Conservation (phyloP, 2,113 vertebrate species). For the Trogon surrucura region DNA sequence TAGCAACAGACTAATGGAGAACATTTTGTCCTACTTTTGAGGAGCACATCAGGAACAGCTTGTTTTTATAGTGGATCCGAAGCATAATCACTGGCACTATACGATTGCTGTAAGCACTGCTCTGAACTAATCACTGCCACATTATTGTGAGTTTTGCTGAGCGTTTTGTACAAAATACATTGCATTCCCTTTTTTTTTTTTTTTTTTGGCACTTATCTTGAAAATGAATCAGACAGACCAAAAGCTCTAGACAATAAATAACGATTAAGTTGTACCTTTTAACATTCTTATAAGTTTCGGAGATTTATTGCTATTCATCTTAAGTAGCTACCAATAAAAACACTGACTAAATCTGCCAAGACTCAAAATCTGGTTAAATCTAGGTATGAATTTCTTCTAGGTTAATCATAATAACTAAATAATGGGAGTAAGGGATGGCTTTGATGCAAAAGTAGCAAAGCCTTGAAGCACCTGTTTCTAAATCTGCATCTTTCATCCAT, state of each 20-base stretch:
- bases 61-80: slow-evolving; percentile 50
- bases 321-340: not conserved
- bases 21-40: slow-evolving; percentile 66
- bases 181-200: not conserved
- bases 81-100: slow-evolving; percentile 56
- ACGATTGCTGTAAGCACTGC: slow-evolving; percentile 27
- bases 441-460: not conserved
- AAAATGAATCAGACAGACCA: slow-evolving; percentile 22
- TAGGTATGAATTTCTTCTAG: slow-evolving; percentile 28
- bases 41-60: slow-evolving; percentile 67
- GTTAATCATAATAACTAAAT: slow-evolving; percentile 16
- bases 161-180: not conserved
- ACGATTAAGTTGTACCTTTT: slow-evolving; percentile 15
- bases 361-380: slow-evolving; percentile 15
- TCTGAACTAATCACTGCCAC: slow-evolving; percentile 46
- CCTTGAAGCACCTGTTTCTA: not conserved
- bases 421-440: not conserved
- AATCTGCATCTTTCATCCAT: not conserved
- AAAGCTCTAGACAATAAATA: slow-evolving; percentile 35
- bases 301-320: not conserved
- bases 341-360: not conserved
- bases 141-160: slow-evolving; percentile 36
- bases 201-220: not conserved
- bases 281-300: not conserved
- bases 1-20: slow-evolving; percentile 65